phyloP scores from a whole-genome alignment of 2,113 vertebrate species.

The Haplotaxodon microlepis region DNA sequence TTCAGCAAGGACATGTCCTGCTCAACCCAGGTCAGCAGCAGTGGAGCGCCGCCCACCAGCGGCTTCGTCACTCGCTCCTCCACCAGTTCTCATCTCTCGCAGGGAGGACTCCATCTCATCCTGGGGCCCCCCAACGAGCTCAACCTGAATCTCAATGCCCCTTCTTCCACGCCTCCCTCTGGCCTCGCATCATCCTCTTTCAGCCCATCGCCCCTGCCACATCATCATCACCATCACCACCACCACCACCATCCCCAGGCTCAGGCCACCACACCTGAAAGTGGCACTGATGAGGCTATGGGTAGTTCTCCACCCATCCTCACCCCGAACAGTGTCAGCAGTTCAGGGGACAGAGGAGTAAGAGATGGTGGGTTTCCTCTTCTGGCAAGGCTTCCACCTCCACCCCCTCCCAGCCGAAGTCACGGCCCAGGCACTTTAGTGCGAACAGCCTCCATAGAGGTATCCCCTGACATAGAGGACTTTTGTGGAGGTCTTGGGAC shows the following conservation, averaged over 20 bases:
- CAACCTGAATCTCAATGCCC: slow-evolving; percentile 79
- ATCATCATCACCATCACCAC: slow-evolving; percentile 72
- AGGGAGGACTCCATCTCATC: slow-evolving; percentile 86
- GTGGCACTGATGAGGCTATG: slow-evolving; percentile 63
- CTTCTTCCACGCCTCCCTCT: slow-evolving; percentile 75
- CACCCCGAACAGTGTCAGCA: slow-evolving; percentile 60
- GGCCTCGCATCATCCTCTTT: slow-evolving; percentile 69
- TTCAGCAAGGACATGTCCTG: slow-evolving; percentile 83
- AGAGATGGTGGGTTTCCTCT: slow-evolving; percentile 55
- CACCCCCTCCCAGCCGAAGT: slow-evolving; percentile 37
- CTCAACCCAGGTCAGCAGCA: slow-evolving; percentile 77
- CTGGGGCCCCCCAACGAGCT: slow-evolving; percentile 85
- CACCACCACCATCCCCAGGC: slow-evolving; percentile 74
- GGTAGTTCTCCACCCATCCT: slow-evolving; percentile 68
- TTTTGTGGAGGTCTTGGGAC: slow-evolving; percentile 32
- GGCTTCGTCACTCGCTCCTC: slow-evolving; percentile 80
- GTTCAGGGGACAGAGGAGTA: not conserved
- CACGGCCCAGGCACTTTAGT: not conserved
- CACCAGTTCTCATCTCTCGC: slow-evolving; percentile 81
- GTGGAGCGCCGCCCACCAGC: slow-evolving; percentile 17
- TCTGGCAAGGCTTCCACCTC: slow-evolving; percentile 57
- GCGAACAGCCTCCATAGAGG: slow-evolving; percentile 3
- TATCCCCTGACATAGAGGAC: slow-evolving; percentile 30
- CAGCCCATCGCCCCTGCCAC: slow-evolving; percentile 75
- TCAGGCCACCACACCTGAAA: slow-evolving; percentile 76